A percentile compares a stretch with the other conserved stretches of the same genome.
Conservation (phyloP, 2,797 vertebrate genomes). For the Sebastes dallii region DNA sequence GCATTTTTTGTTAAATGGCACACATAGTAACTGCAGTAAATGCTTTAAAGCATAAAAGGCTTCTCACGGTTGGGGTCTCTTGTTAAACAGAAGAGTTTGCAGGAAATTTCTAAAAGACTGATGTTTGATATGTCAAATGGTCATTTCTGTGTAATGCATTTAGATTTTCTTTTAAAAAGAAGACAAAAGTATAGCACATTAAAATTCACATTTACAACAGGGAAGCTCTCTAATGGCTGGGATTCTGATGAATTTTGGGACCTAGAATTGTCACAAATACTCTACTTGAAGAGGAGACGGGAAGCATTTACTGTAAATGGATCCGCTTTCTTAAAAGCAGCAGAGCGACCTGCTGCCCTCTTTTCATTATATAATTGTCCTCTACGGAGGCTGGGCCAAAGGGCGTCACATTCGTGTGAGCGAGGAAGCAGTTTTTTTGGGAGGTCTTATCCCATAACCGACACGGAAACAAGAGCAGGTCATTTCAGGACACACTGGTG, state of each 20-base stretch:
- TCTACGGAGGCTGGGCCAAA: neutral
- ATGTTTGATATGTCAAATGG: neutral
- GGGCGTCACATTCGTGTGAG: neutral
- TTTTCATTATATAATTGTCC: neutral
- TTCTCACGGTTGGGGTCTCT: too few relatives aligned
- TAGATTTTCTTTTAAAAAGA: neutral
- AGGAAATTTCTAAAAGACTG: neutral
- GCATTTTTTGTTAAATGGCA: neutral
- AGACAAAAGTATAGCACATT: neutral
- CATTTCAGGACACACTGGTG: constrained; percentile 39
- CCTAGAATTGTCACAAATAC: neutral
- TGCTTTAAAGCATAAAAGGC: too few relatives aligned
- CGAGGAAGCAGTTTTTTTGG: neutral
- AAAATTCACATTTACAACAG: neutral
- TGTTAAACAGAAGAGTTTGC: too few relatives aligned
- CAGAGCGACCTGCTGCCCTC: neutral
- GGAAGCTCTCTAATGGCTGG: neutral
- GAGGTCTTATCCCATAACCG: neutral
- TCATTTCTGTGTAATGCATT: neutral
- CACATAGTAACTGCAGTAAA: too few relatives aligned
- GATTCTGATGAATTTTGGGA: neutral
- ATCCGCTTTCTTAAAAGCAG: neutral
- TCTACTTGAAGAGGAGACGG: neutral
- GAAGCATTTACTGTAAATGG: constrained; percentile 38
- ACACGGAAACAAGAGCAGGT: neutral